Base-by-base conservation (phyloP, 2,797 vertebrate species). In the Nannoperca australis region DNA sequence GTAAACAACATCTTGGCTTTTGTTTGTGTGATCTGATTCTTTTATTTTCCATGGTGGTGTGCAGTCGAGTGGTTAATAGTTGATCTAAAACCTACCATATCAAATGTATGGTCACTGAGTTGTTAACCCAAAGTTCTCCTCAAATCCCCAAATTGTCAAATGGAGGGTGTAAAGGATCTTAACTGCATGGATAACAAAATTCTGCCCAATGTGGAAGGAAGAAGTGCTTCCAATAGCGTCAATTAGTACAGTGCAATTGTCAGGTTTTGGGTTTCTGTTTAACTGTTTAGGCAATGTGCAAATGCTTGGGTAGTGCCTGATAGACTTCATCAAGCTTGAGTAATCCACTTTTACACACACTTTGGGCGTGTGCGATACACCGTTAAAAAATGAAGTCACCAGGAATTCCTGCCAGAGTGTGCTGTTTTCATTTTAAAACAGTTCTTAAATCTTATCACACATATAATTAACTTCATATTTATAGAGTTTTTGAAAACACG, bases 261-360 rank as follows among this genome's bases (percentile, higher is more conserved):
- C 50, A 55, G 45, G 79, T 68, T 82, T 72, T 59, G 34, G 60
- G 61, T 44, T 81, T 88, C n/a, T 50, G 49, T 83, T 56, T 59
- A 62, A 79, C 68, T 75, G 78, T 88, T 92, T 87, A 73, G 77
- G 82, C 88, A 90, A 91, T 92, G 91, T 93, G 88, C 84, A 91
- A 73, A 89, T 92, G 90, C 84, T 64, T 92, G 85, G 72, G 59
- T 89, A 73, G 62, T 86, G 67, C 74, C 75, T 62, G 67, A 88
- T 63, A 58, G 78, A 75, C 56, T 49, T 79, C 70, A 83, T 78
- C 71, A 69, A 81, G 77, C 86, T 79, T 54, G 76, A 83, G 50
- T 83, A 85, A 91, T 87, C 47, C 34, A 75, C 47, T 87, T 85
- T 70, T 54, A 74, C 72, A 54, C 65, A 81, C 55, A 55, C 70